These are phyloP conservation scores for Halcyon senegalensis DNA, from an alignment of 2,113 vertebrate genomes.

Conservation along the genomic window DNA sequence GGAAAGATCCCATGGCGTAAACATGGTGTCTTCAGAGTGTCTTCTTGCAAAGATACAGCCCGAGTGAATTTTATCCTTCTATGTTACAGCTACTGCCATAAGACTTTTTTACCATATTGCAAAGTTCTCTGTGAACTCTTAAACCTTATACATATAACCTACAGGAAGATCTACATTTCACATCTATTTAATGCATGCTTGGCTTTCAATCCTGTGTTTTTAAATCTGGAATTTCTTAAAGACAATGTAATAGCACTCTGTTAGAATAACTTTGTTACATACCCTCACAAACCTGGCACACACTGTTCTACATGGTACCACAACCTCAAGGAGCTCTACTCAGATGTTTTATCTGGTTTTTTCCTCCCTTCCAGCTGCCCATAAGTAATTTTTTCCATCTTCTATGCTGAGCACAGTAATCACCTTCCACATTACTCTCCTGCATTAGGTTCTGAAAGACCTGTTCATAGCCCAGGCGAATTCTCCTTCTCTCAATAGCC, in stretches of 20 bases:
- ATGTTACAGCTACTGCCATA: not conserved
- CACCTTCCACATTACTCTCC: constrained; percentile 59
- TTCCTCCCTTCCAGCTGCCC: not conserved
- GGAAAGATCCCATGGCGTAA: not conserved
- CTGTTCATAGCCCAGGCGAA: constrained; percentile 74
- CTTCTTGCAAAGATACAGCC: not conserved
- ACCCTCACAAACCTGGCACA: not conserved
- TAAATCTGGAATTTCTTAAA: not conserved
- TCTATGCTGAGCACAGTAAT: constrained; percentile 10
- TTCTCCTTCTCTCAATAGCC: constrained; percentile 78
- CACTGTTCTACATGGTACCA: not conserved
- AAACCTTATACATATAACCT: not conserved
- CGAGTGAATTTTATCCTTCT: not conserved
- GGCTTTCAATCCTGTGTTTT: not conserved
- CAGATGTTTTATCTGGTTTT: not conserved
- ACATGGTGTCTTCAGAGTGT: not conserved
- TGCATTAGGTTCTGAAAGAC: constrained; percentile 75
- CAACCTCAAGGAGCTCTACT: not conserved
- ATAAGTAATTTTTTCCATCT: not conserved
- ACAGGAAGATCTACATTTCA: not conserved
- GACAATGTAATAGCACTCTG: not conserved
- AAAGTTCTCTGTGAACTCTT: not conserved
- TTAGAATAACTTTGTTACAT: not conserved
- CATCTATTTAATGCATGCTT: not conserved
- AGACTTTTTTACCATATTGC: not conserved